Base-by-base conservation (phyloP, 1,140 invertebrate genomes). In the Lycorma delicatula region DNA sequence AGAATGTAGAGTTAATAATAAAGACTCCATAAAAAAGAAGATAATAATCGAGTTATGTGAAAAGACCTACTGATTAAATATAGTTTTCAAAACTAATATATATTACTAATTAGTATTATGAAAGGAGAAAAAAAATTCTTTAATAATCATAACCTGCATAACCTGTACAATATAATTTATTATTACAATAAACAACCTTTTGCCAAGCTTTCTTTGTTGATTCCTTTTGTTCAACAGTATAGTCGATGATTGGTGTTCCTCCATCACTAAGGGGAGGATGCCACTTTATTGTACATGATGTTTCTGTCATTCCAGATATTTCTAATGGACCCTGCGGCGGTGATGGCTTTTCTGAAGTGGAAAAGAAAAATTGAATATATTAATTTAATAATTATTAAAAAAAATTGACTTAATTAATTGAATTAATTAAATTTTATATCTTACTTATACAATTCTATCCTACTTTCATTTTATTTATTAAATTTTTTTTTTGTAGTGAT, bases 261-360 rank as follows among this genome's bases (percentile, higher is more conserved):
- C 93, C 92, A 71, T 96, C 89, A 31, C 75, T 79, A 68, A 88
- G 84, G 0, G 91, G 86, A 52, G 85, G 79, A 64, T 85, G 76
- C 91, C 91, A 94, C 50, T 85, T 83, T 16, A 98, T 77, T 7
- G 86, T 91, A 52, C 93, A 87, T 6, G 85, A 90, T 9, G 81
- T 85, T 48, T 82, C 81, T 3, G 82, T 83, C 79, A 92, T 86
- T 65, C 89, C 85, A 58, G 85, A 85, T 36, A 93, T 79, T 65
- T 86, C 82, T 18, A 93, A 73, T 18, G 91, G 90, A 16, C 84
- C 87, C 66, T 81, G 72, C 16, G 91, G 91, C 50, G 86, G 77
- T 53, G 85, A 87, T 63, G 89, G 90, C 72, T 81, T 82, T 63
- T 91, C 89, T 91, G 53, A 12, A 55, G 59, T 27, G 25, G 44